Evolutionary conservation across 2,797 vertebrate genomes (phyloP), one percentile per base, ranked within the genome.

Genomic region (Cetoscarus ocellatus): DNA sequence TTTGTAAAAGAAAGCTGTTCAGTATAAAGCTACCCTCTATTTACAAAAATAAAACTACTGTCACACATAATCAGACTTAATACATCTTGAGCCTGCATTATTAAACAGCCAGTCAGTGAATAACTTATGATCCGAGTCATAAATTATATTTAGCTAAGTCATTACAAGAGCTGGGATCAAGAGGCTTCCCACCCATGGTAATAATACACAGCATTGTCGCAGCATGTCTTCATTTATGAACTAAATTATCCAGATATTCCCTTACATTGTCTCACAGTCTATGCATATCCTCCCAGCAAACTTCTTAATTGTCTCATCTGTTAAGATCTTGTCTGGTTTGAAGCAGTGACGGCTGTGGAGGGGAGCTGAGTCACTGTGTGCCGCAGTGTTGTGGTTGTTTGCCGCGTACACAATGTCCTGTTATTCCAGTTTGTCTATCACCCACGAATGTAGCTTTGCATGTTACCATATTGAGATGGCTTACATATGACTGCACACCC

Each of bases 111-210:
- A 85, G 73, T 77, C 59, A 34, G 77, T 91, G 82, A 90, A 91
- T 92, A 89, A 86, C 80, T 91, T 83, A 87, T 88, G 85, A 89
- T 88, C 54, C 70, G 13, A 84, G 86, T 85, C 84, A 88, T 87
- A 74, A 88, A 91, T 91, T 85, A 88, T 90, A 84, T 90, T 92
- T 80, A 82, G 75, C 73, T 44, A 48, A 90, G 88, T 88, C 83
- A 75, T 91, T 88, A 90, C 85, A 63, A 44, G 63, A 18, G 65
- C 17, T 79, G 85, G 82, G 79, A 64, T 82, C 42, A 18, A 73
- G 71, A 84, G 76, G 55, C 72, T 75, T 77, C 53, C 71, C 74
- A 79, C 77, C 49, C 52, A 72, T 82, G 76, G 67, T 85, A 86
- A 76, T 44, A 78, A 80, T 71, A 45, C 9, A 3, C 62, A 13